phyloP scores from a whole-genome alignment of 2,888 invertebrate species.

The Glomeris marginata region DNA sequence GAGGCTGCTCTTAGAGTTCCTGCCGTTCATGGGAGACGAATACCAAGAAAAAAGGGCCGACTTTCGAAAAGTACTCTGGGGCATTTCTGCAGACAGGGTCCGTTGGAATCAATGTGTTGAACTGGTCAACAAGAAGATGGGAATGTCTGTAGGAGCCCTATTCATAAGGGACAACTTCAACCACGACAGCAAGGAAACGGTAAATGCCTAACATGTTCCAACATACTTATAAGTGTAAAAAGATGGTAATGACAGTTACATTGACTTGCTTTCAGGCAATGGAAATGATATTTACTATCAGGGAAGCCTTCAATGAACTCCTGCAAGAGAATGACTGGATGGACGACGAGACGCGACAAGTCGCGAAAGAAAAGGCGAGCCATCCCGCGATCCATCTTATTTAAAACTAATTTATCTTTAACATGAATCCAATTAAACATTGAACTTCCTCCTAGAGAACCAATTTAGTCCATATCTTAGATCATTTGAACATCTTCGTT shows the following conservation, averaged over 20 bases:
- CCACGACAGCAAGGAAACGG: slow-evolving; percentile 52
- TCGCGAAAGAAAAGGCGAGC: slow-evolving; percentile 61
- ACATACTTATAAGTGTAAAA: neutral
- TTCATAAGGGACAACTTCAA: slow-evolving; percentile 74
- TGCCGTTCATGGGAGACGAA: slow-evolving; percentile 60
- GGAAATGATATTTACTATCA: slow-evolving; percentile 70
- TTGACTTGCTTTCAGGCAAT: slow-evolving; percentile 37
- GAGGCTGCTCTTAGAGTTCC: slow-evolving; percentile 54
- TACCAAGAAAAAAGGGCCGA: slow-evolving; percentile 57
- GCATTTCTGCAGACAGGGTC: slow-evolving; percentile 32
- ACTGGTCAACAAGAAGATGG: slow-evolving; percentile 73
- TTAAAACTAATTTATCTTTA: too few relatives aligned
- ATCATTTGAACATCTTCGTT: too few relatives aligned
- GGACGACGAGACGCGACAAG: slow-evolving; percentile 68
- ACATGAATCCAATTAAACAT: too few relatives aligned
- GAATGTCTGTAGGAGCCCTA: slow-evolving; percentile 73
- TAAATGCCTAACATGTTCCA: slow-evolving; percentile 3
- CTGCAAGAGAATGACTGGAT: slow-evolving; percentile 76
- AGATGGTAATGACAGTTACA: neutral
- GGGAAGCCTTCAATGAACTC: slow-evolving; percentile 72
- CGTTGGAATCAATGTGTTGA: slow-evolving; percentile 52
- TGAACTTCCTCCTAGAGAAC: too few relatives aligned
- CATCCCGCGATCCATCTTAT: too few relatives aligned
- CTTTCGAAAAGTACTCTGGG: slow-evolving; percentile 55
- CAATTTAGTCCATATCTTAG: too few relatives aligned